These are phyloP conservation scores for Volucella inflata DNA, from an alignment of 2,888 invertebrate genomes.

Conservation along the genomic window DNA sequence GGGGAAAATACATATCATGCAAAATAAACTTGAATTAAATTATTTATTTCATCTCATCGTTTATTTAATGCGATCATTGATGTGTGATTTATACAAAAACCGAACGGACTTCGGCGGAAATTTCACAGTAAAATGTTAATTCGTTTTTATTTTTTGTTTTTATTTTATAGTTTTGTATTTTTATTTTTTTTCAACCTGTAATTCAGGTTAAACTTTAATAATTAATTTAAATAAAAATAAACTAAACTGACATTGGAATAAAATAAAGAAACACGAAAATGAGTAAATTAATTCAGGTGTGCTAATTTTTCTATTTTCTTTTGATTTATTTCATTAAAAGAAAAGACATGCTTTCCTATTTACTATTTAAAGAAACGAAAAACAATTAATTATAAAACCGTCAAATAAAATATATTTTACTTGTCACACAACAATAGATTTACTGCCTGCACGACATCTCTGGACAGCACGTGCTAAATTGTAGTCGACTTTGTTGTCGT, in stretches of 20 bases:
- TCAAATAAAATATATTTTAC: no score
- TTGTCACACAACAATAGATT: no score
- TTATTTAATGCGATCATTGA: not conserved
- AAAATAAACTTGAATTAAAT: not conserved
- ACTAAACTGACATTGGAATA: constrained; percentile 2
- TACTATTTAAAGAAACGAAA: no score
- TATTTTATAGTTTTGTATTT: no score
- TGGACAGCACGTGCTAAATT: not conserved
- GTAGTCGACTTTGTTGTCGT: not conserved
- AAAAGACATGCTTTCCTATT: no score
- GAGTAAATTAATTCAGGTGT: not conserved
- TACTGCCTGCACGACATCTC: not conserved
- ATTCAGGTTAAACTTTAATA: constrained; percentile 3
- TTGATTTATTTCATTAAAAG: constrained; percentile 2
- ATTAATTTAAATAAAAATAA: not conserved
- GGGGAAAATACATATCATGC: not conserved
- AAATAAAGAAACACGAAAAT: not conserved
- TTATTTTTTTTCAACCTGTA: constrained; percentile 3
- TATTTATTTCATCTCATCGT: not conserved
- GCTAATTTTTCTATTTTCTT: constrained; percentile 32
- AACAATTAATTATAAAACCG: not conserved
- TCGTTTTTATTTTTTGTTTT: no score
- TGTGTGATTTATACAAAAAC: not conserved
- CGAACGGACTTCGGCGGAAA: not conserved
- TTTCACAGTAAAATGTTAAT: not conserved